Evolutionary conservation across 2,797 vertebrate genomes (phyloP).

Genomic region (Malacoraja senta): DNA sequence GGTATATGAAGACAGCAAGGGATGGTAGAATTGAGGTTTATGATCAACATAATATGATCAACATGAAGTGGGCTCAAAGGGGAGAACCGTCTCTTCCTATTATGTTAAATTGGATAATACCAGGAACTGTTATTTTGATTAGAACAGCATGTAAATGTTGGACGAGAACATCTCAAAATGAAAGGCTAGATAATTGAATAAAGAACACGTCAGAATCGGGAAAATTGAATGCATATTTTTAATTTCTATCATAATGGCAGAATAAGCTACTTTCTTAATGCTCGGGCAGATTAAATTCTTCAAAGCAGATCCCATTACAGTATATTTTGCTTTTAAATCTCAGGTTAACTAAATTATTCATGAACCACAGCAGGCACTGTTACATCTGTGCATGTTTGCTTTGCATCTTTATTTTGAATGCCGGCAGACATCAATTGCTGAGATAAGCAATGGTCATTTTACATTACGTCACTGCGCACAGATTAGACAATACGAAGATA

Average conservation of each 20-base stretch:
- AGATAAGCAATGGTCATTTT: background rate
- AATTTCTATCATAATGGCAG: background rate
- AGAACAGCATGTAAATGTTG: background rate
- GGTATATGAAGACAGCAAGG: no score
- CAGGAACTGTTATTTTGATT: background rate
- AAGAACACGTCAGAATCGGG: background rate
- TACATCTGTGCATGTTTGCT: background rate
- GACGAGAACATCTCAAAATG: background rate
- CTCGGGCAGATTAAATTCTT: constrained; percentile 5
- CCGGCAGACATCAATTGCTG: background rate
- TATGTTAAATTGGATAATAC: background rate
- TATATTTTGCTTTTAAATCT: constrained; percentile 7
- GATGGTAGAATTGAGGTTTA: no score
- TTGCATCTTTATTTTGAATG: background rate
- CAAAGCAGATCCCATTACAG: background rate
- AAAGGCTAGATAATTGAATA: background rate
- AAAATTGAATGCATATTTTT: background rate
- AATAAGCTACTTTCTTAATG: background rate
- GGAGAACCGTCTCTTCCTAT: no score
- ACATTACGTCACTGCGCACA: background rate
- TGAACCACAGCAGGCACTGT: background rate
- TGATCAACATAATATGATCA: no score
- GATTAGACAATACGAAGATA: background rate
- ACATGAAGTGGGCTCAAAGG: no score
- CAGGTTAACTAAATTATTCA: constrained; percentile 26